These are phyloP conservation scores for Conistra vaccinii DNA, from an alignment of 2,888 invertebrate species.

Conservation along the genomic window DNA sequence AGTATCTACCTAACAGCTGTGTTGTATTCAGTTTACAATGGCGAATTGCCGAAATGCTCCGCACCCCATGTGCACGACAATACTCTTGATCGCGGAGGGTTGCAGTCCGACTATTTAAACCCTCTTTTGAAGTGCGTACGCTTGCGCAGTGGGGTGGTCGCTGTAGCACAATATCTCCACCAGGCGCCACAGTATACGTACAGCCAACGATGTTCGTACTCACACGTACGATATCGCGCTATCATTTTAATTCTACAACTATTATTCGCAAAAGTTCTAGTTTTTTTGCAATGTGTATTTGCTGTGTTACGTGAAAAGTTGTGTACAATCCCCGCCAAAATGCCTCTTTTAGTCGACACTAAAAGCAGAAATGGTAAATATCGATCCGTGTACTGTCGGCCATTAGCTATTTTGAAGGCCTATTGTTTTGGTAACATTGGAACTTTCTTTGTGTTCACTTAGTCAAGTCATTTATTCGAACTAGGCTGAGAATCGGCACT, in stretches of 20 bases:
- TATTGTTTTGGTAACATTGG: constrained; percentile 55
- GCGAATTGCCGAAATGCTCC: constrained; percentile 55
- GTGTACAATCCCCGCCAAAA: constrained; percentile 72
- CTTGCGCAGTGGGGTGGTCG: constrained; percentile 86
- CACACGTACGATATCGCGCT: constrained; percentile 75
- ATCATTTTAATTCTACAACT: constrained; percentile 64
- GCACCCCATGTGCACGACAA: constrained; percentile 82
- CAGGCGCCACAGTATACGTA: constrained; percentile 78
- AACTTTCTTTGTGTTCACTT: constrained; percentile 1
- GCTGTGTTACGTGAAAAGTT: constrained; percentile 79
- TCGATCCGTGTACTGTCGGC: constrained; percentile 84
- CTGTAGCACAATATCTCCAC: constrained; percentile 78
- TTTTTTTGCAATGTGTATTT: constrained; percentile 79
- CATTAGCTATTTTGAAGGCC: constrained; percentile 74
- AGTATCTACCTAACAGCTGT: constrained; percentile 80
- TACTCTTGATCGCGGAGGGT: constrained; percentile 67
- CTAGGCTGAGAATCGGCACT: too few relatives aligned
- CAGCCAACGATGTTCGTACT: constrained; percentile 82
- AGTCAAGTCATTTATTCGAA: too few relatives aligned
- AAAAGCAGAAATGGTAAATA: constrained; percentile 87
- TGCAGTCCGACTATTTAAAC: constrained; percentile 71
- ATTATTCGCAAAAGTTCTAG: constrained; percentile 52
- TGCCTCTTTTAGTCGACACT: constrained; percentile 85
- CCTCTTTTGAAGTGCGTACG: constrained; percentile 86
- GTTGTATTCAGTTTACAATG: constrained; percentile 58